Percentiles rank a stretch among this genome's conserved stretches.
phyloP scores from a whole-genome alignment of 2,888 invertebrate species.

The Eucriotettix oculatus region DNA sequence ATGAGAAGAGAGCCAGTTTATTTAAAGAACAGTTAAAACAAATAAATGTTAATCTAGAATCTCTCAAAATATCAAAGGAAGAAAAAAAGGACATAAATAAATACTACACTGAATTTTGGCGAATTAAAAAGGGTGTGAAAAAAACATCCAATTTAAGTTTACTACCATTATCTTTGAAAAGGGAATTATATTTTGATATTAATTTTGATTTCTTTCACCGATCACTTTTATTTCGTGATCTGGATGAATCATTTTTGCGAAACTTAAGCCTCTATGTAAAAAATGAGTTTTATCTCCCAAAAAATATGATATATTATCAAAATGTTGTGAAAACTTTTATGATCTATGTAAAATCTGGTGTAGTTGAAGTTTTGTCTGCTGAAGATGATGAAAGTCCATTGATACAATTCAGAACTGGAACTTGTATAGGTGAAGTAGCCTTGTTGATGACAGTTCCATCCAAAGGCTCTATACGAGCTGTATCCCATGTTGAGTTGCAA shows the following conservation, averaged over 20 bases:
- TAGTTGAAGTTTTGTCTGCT: slow-evolving; percentile 34
- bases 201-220: neutral
- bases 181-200: neutral
- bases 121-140: neutral
- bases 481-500: slow-evolving; percentile 32
- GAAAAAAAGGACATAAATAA: neutral
- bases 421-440: slow-evolving; percentile 32
- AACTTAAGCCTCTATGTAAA: slow-evolving; percentile 26
- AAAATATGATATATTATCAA: slow-evolving; percentile 33
- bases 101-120: neutral
- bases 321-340: slow-evolving; percentile 34
- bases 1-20: neutral
- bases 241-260: neutral
- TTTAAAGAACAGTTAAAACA: neutral
- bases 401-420: slow-evolving; percentile 32
- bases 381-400: slow-evolving; percentile 37
- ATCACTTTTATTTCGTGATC: neutral
- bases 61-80: neutral
- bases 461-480: slow-evolving; percentile 34
- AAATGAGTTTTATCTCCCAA: slow-evolving; percentile 35
- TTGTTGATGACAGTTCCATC: slow-evolving; percentile 33
- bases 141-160: neutral
- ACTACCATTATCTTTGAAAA: neutral
- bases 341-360: slow-evolving; percentile 33
- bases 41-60: neutral